Evolutionary conservation across 2,797 vertebrate species (phyloP).

Genomic region (Rhinogobio ventralis): DNA sequence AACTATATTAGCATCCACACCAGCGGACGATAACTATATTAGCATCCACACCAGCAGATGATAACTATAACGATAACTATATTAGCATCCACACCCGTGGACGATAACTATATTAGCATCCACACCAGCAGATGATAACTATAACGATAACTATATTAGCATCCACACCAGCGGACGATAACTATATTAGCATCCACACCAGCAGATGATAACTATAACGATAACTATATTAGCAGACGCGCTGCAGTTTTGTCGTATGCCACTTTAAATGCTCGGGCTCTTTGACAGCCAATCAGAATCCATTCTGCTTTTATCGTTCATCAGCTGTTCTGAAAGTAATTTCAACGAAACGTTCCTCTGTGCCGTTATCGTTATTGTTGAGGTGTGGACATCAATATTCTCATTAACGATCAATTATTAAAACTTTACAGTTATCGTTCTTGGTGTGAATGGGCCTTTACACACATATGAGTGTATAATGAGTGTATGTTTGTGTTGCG

Average conservation of each 20-base stretch:
- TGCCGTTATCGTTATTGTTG: background rate
- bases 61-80: background rate
- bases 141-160: background rate
- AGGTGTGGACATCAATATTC: background rate
- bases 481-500: background rate
- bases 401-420: background rate
- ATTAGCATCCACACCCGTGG: background rate
- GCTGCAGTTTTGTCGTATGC: too few species aligned
- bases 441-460: background rate
- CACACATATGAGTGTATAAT: background rate
- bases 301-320: background rate
- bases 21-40: background rate
- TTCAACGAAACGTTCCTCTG: too few species aligned
- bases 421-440: background rate
- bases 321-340: background rate
- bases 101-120: background rate
- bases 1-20: too few species aligned
- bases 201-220: too few species aligned
- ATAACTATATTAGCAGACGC: too few species aligned
- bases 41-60: fast-evolving
- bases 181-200: background rate
- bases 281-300: too few species aligned
- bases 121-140: background rate
- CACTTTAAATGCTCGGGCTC: too few species aligned
- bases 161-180: background rate